A percentile compares a stretch with the other conserved stretches of the same genome.
Conservation (phyloP, 23 tunicate species). For the Halocynthia roretzi region DNA sequence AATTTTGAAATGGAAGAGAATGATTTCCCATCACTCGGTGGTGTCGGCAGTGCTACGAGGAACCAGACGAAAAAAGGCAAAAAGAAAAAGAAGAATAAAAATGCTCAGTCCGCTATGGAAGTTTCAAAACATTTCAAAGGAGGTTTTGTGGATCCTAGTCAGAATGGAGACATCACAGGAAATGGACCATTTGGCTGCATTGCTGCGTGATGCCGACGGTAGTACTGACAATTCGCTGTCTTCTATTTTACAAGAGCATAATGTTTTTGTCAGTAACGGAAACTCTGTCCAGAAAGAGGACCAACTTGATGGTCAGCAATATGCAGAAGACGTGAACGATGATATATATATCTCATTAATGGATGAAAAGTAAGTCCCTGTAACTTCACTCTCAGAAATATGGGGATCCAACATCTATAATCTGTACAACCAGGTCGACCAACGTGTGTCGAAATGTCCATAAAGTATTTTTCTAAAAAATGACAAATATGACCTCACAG, state of each 20-base stretch:
- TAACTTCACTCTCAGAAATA: not conserved
- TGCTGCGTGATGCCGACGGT: not conserved
- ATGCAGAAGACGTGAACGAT: not conserved
- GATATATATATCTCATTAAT: not conserved
- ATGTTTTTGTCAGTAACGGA: not conserved
- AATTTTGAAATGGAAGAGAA: slow-evolving; percentile 1
- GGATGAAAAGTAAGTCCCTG: not conserved
- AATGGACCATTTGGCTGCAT: slow-evolving; percentile 12
- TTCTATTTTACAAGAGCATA: not conserved
- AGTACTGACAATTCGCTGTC: not conserved
- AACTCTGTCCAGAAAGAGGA: no score
- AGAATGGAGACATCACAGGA: no score
- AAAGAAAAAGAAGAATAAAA: slow-evolving; percentile 18
- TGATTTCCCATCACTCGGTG: slow-evolving; percentile 8
- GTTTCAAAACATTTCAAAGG: slow-evolving; percentile 16
- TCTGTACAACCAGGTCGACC: no score
- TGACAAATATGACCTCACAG: no score
- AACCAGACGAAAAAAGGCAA: not conserved
- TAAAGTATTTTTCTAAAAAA: no score
- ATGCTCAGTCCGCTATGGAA: not conserved
- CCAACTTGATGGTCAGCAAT: not conserved
- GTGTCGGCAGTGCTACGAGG: not conserved
- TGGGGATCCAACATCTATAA: no score
- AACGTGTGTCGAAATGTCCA: no score
- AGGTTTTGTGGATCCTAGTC: not conserved